Evolutionary conservation across 53 echinoderm and acorn worm species (phyloP).

Genomic region (Stichopus horrens): DNA sequence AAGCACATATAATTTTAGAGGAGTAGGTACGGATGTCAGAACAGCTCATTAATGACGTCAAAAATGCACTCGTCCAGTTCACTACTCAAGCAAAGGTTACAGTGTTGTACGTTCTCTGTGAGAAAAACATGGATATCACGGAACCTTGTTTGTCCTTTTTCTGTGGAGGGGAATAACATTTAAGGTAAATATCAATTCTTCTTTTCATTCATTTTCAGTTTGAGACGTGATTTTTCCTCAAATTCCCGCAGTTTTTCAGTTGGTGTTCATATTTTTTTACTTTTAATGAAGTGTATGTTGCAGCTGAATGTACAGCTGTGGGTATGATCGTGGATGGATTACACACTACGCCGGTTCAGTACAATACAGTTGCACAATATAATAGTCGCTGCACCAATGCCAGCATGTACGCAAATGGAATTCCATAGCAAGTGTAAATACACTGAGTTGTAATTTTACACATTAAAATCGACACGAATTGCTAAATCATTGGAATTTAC

Average conservation of each 20-base stretch:
- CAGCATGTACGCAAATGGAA: background rate
- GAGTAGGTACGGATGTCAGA: conserved; percentile 11
- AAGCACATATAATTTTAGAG: background rate
- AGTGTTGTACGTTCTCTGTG: conserved; percentile 10
- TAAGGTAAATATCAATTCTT: conserved; percentile 15
- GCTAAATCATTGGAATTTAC: background rate
- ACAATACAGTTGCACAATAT: background rate
- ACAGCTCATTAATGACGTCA: conserved; percentile 41
- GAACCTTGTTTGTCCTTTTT: conserved; percentile 41
- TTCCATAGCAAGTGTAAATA: background rate
- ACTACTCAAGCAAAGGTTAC: background rate
- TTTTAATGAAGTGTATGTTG: no score
- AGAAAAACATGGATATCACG: conserved; percentile 40
- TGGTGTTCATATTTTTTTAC: background rate
- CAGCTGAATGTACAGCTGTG: background rate
- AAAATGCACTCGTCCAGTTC: conserved; percentile 34
- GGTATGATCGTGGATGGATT: background rate
- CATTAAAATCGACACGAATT: background rate
- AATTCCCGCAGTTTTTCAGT: background rate
- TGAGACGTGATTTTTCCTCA: no score
- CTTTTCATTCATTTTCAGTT: background rate
- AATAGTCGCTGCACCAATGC: background rate
- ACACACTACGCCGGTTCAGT: background rate
- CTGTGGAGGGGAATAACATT: conserved; percentile 30
- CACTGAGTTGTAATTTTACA: background rate